phyloP scores from a whole-genome alignment of 2,113 vertebrate genomes.

The Oceanites oceanicus region DNA sequence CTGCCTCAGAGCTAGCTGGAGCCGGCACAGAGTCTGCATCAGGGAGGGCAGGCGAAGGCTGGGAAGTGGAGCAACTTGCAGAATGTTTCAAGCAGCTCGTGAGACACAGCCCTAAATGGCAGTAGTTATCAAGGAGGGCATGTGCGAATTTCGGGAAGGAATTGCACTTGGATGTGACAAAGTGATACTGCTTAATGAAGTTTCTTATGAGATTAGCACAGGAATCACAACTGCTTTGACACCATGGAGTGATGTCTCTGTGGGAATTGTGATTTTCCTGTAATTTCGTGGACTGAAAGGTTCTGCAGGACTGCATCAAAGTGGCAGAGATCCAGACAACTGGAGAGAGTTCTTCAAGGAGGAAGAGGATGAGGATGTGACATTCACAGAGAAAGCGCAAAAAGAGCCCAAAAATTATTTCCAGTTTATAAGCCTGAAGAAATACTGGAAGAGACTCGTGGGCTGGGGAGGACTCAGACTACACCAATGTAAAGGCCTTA shows the following conservation, averaged over 20 bases:
- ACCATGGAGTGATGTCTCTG: background rate
- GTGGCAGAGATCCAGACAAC: background rate
- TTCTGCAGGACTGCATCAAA: background rate
- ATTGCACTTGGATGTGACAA: background rate
- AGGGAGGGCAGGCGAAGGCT: background rate
- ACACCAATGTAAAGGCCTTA: background rate
- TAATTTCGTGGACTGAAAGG: background rate
- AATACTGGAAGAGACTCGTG: background rate
- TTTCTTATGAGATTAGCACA: background rate
- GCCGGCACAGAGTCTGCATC: background rate
- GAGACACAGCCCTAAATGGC: background rate
- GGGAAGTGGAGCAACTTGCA: background rate
- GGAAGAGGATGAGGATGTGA: background rate
- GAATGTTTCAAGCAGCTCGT: accelerated
- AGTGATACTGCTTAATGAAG: background rate
- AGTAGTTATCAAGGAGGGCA: background rate
- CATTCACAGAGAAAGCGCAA: background rate
- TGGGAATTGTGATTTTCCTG: constrained; percentile 14
- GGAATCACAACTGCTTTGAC: constrained; percentile 22
- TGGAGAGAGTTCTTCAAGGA: background rate
- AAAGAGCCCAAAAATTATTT: background rate
- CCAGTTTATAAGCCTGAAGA: background rate
- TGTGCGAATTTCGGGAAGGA: accelerated
- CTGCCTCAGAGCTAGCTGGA: background rate
- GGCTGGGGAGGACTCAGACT: background rate